Evolutionary conservation across 1,140 invertebrate genomes (phyloP).

Genomic region (Hylaeus anthracinus): DNA sequence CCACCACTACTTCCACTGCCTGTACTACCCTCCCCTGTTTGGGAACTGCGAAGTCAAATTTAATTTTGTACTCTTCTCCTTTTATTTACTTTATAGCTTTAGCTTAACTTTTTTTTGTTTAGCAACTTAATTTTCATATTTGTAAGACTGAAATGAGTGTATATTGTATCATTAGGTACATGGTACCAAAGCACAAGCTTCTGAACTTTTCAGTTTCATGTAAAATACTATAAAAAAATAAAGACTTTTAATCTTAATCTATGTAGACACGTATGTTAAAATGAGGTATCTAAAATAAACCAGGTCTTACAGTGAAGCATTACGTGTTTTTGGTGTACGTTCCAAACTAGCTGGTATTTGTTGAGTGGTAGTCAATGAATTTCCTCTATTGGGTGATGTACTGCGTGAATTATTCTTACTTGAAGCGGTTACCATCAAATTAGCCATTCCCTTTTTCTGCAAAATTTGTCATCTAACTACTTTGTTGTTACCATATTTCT

Average conservation of each 20-base stretch:
- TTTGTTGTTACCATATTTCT: slow-evolving; percentile 15
- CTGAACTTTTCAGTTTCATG: slow-evolving; percentile 25
- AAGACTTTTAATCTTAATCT: slow-evolving; percentile 18
- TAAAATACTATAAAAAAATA: slow-evolving; percentile 25
- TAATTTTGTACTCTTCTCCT: slow-evolving; percentile 28
- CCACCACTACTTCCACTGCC: slow-evolving; percentile 66
- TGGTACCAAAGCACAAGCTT: slow-evolving; percentile 11
- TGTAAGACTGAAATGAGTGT: slow-evolving; percentile 17
- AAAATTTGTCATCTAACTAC: slow-evolving; percentile 40
- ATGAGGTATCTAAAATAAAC: slow-evolving; percentile 12
- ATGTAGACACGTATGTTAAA: neutral
- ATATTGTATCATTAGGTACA: slow-evolving; percentile 17
- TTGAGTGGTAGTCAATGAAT: slow-evolving; percentile 65
- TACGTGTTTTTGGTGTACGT: slow-evolving; percentile 74
- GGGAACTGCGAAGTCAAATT: slow-evolving; percentile 53
- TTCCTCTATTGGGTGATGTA: slow-evolving; percentile 76
- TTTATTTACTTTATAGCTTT: slow-evolving; percentile 12
- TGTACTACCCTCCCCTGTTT: slow-evolving; percentile 76
- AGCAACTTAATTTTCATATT: slow-evolving; percentile 22
- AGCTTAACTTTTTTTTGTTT: neutral
- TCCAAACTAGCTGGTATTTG: slow-evolving; percentile 70
- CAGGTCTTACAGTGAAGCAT: slow-evolving; percentile 73
- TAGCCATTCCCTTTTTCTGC: slow-evolving; percentile 76
- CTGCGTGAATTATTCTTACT: slow-evolving; percentile 79
- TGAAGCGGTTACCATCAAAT: slow-evolving; percentile 76